Evolutionary conservation across 2,888 invertebrate species (phyloP).

Genomic region (Bombylius major): DNA sequence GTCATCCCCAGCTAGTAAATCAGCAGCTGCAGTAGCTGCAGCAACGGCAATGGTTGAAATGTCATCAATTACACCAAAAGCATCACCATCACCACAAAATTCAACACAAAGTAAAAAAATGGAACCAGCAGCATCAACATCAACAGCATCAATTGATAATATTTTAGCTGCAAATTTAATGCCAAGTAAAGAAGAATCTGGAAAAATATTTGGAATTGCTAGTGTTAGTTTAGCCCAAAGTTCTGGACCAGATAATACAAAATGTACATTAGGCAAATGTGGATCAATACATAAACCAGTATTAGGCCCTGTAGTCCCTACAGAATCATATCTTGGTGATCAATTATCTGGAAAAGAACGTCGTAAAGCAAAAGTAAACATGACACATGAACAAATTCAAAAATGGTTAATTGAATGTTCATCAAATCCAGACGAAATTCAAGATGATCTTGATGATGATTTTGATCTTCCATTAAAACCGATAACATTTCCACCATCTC

Average conservation of each 20-base stretch:
- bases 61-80: not conserved
- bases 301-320: conserved; percentile 35
- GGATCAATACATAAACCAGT: conserved; percentile 37
- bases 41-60: not conserved
- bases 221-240: conserved; percentile 37
- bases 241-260: conserved; percentile 36
- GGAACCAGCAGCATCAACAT: conserved; percentile 1
- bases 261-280: conserved; percentile 37
- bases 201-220: conserved; percentile 38
- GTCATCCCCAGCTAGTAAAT: conserved; percentile 4
- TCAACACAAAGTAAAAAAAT: not conserved
- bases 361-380: conserved; percentile 49
- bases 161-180: conserved; percentile 34
- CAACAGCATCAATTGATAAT: conserved; percentile 21
- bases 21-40: not conserved
- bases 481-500: conserved; percentile 27
- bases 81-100: not conserved
- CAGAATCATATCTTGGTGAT: conserved; percentile 34
- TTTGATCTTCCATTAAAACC: conserved; percentile 32
- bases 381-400: conserved; percentile 57
- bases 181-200: conserved; percentile 38
- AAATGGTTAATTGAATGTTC: conserved; percentile 50
- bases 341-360: conserved; percentile 34
- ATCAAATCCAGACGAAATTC: conserved; percentile 38
- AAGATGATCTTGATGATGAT: conserved; percentile 35